A percentile compares a stretch with the other conserved stretches of the same genome.
Conservation (phyloP, 1,140 invertebrate species). For the Agrilus planipennis region DNA sequence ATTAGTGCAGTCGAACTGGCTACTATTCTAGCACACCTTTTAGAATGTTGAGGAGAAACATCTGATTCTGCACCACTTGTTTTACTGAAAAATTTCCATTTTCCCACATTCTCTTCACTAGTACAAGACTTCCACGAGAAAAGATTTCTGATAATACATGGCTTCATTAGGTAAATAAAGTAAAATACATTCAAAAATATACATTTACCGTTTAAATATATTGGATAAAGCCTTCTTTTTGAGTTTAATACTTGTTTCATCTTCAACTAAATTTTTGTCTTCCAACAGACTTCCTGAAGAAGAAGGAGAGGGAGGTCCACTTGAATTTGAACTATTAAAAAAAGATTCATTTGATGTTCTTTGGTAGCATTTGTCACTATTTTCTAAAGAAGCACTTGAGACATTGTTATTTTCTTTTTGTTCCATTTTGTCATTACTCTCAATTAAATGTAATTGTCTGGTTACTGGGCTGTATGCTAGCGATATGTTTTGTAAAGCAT, state of each 20-base stretch:
- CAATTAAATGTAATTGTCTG: constrained; percentile 36
- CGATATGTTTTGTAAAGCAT: constrained; percentile 41
- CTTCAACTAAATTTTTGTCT: constrained; percentile 20
- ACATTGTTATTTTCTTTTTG: constrained; percentile 10
- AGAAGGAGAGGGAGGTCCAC: constrained; percentile 37
- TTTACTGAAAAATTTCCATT: constrained; percentile 40
- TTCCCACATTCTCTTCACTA: constrained; percentile 12
- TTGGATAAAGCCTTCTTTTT: constrained; percentile 30
- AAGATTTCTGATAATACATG: constrained; percentile 44
- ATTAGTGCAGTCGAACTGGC: constrained; percentile 51
- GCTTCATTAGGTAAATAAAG: neutral
- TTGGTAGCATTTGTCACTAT: constrained; percentile 33
- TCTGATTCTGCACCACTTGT: constrained; percentile 31
- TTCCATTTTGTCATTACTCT: constrained; percentile 15
- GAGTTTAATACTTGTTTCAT: constrained; percentile 13
- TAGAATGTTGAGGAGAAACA: constrained; percentile 32
- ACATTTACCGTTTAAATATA: constrained; percentile 32
- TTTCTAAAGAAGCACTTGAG: constrained; percentile 14
- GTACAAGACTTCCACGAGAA: constrained; percentile 47
- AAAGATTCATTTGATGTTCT: constrained; percentile 35
- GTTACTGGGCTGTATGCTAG: constrained; percentile 40
- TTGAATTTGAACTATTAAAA: constrained; percentile 41
- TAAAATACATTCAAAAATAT: constrained; percentile 5
- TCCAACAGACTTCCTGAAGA: constrained; percentile 37
- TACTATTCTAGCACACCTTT: constrained; percentile 32